phyloP scores from a whole-genome alignment of 2,888 invertebrate species.

The Polyploca ridens region DNA sequence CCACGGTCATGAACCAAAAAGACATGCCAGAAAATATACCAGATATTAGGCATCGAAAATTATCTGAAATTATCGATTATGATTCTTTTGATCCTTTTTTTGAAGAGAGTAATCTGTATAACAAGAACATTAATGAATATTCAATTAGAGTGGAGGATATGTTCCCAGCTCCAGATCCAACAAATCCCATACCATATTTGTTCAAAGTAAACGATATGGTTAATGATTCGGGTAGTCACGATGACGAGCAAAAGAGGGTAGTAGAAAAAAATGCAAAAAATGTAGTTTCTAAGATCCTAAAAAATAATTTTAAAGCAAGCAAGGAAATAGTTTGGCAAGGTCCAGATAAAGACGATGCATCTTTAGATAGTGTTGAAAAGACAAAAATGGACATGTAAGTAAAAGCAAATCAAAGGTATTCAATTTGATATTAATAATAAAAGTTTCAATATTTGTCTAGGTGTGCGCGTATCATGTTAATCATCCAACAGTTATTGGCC shows the following conservation, averaged over 20 bases:
- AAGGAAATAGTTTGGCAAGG: constrained; percentile 49
- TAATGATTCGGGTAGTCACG: constrained; percentile 44
- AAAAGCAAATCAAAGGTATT: neutral
- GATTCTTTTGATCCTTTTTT: constrained; percentile 27
- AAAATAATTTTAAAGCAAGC: constrained; percentile 51
- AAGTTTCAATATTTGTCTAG: constrained; percentile 51
- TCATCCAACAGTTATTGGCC: constrained; percentile 57
- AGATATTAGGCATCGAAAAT: constrained; percentile 18
- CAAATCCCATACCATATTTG: constrained; percentile 46
- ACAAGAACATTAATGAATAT: constrained; percentile 48
- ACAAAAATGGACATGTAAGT: constrained; percentile 53
- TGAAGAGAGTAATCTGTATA: constrained; percentile 47
- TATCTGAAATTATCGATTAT: constrained; percentile 16
- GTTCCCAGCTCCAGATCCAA: constrained; percentile 28
- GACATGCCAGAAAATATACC: constrained; percentile 25
- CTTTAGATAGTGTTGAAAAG: constrained; percentile 43
- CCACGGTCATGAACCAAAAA: constrained; percentile 24
- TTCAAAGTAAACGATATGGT: constrained; percentile 63
- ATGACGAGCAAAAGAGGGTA: constrained; percentile 53
- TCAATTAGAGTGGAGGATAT: constrained; percentile 44
- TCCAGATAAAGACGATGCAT: constrained; percentile 44
- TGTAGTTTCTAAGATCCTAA: constrained; percentile 41
- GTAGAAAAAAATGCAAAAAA: constrained; percentile 52
- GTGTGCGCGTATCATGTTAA: constrained; percentile 50
- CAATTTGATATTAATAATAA: neutral